Base-by-base conservation (phyloP, 2,797 vertebrate species). In the Sebastes taczanowskii region DNA sequence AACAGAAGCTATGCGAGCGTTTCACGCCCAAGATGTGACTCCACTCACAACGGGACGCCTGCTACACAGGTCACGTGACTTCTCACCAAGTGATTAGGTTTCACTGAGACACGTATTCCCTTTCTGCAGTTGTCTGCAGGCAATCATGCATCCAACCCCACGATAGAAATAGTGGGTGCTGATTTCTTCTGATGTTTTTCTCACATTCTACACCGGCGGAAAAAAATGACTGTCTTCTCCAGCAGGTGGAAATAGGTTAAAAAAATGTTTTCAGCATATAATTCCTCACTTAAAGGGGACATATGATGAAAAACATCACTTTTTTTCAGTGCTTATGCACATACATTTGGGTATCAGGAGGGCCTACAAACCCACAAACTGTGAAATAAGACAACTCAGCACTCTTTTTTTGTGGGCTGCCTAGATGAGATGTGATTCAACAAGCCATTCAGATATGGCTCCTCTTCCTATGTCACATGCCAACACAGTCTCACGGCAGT, bases 101-200 rank as follows among this genome's bases (percentile, higher is more conserved):
- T 94, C 93, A 88, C 58, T 23, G 27, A 80, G 90, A 91, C 88
- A 87, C 53, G 62, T 72, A 72, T 90, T 90, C 68, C 22, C 78
- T 77, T 77, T 72, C 74, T 62, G 71, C 92, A 93, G 88, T 92
- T 92, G 91, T 90, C 79, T 86, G 72, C 82, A 80, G 69, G 79
- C 72, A 80, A 82, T 77, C 42, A 2, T 29, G 35, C 74, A 71
- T 74, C 71, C 60, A 76, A 66, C 65, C 38, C 49, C 1, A 16
- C 8, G 11, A 74, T 73, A 68, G 63, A 88, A 89, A 87, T 79
- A 84, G 81, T 60, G 18, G 22, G 62, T 62, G 77, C 55, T 79
- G 71, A 87, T 79, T 74, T 81, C 52, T 77, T 23, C 62, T 62
- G 59, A 83, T 25, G 6, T 58, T 56, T 80, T 74, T 77, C 75